Conservation (phyloP, 2,113 vertebrate genomes). For the Pao palembangensis region DNA sequence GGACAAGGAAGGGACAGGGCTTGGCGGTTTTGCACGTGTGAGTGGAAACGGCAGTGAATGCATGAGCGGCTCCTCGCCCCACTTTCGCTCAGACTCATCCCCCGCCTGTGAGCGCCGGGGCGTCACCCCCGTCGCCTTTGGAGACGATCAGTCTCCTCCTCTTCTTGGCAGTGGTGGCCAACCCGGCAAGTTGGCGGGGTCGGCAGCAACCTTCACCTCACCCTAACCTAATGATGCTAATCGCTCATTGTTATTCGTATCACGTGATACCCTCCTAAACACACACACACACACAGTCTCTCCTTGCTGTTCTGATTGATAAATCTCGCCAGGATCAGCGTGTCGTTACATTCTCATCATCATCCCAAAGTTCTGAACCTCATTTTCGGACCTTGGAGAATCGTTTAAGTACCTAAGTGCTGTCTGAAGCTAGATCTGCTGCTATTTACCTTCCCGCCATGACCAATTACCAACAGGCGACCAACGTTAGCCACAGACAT, state of each 20-base stretch:
- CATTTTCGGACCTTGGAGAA: too few species aligned
- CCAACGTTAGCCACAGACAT: too few species aligned
- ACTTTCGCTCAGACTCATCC: slow-evolving; percentile 10
- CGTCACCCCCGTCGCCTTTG: slow-evolving; percentile 27
- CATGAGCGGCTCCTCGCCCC: slow-evolving; percentile 32
- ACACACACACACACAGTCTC: slow-evolving; percentile 4
- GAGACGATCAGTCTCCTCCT: slow-evolving; percentile 8
- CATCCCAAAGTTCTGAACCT: too few species aligned
- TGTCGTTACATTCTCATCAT: too few species aligned
- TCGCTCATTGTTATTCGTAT: slow-evolving; percentile 20
- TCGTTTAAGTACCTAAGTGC: too few species aligned
- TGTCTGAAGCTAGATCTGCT: too few species aligned
- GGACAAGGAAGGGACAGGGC: slow-evolving; percentile 3
- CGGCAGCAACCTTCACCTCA: slow-evolving; percentile 52
- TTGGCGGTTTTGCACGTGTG: slow-evolving; percentile 12
- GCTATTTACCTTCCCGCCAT: too few species aligned
- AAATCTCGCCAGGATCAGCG: too few species aligned
- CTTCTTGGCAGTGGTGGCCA: slow-evolving; percentile 44
- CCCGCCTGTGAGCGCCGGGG: slow-evolving; percentile 31
- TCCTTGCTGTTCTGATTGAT: slow-evolving; percentile 3
- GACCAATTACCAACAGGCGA: too few species aligned
- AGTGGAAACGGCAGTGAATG: slow-evolving; percentile 11
- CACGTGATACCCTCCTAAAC: not conserved
- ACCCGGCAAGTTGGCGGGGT: slow-evolving; percentile 19
- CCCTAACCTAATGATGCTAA: slow-evolving; percentile 36